Conservation (phyloP, 2,113 vertebrate species). For the Triplophysa siluroides region DNA sequence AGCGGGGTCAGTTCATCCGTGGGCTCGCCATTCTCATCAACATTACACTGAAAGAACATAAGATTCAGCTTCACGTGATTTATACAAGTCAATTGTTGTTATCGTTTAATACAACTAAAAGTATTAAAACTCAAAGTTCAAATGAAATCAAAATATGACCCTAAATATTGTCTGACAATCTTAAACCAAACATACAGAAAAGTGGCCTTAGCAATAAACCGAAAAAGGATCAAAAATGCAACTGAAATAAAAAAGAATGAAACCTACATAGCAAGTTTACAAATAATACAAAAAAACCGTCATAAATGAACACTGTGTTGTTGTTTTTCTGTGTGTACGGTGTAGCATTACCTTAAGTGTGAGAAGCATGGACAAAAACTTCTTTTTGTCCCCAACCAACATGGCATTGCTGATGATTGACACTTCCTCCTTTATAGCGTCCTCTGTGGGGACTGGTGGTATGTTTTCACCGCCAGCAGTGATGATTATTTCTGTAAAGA, state of each 20-base stretch:
- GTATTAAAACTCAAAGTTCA: no score
- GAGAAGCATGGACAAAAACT: constrained; percentile 79
- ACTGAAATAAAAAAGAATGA: no score
- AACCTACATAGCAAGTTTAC: no score
- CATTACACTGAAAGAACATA: constrained; percentile 64
- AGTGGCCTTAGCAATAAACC: no score
- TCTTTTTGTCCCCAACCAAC: constrained; percentile 77
- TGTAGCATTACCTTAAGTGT: constrained; percentile 72
- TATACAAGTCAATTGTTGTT: not conserved
- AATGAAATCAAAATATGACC: no score
- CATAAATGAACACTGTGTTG: no score
- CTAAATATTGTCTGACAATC: no score
- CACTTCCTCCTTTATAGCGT: constrained; percentile 69
- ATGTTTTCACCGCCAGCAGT: constrained; percentile 81
- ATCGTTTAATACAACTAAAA: no score
- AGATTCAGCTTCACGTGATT: no score
- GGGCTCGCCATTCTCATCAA: constrained; percentile 69
- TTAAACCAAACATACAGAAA: no score
- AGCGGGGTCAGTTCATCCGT: constrained; percentile 70
- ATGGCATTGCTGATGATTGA: constrained; percentile 76
- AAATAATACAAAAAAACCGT: no score
- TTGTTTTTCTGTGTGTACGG: not conserved
- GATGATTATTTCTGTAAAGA: constrained; percentile 74
- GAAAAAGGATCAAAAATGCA: no score
- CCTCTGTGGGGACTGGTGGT: constrained; percentile 75